Evolutionary conservation across 2,888 invertebrate genomes (phyloP), one percentile per base, ranked within the genome.

Genomic region (Hyles lineata): DNA sequence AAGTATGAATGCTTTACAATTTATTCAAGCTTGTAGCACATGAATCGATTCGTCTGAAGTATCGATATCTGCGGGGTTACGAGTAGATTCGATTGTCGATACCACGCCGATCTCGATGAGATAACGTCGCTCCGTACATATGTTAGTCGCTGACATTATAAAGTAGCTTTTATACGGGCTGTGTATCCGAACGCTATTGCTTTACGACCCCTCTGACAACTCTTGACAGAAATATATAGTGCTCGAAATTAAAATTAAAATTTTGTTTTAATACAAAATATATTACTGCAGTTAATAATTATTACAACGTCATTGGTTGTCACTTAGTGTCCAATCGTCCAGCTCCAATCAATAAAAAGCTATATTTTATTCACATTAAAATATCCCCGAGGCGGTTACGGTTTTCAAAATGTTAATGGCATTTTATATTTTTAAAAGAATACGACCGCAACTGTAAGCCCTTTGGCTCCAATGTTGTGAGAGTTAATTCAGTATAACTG

Each of bases 41-140:
- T 78, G 82, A 84, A 86, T 86, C 85, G 85, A 85, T 85, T 84
- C 89, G 81, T 81, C 83, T 81, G 79, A 80, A 79, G 82, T 82
- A 84, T 83, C 84, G 87, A 86, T 88, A 87, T 87, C 86, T 83
- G 80, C 80, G 78, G 80, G 81, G 77, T 80, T 79, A 73, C 82
- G 82, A 79, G 78, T 79, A 84, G 91, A 92, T 91, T 85, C 86
- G 86, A 89, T 87, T 82, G 86, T 76, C 83, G 92, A 92, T 92
- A 90, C 84, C 77, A 80, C 85, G 80, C 84, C 85, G 90, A 91
- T 91, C 83, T 77, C 76, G 79, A 76, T 72, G 77, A 86, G 92
- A 91, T 92, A 91, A 86, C 87, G 89, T 88, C 88, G 79, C 81
- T 73, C 74, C 80, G 78, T 87, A 90, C 90, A 90, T 89, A 87